Conservation (phyloP, 2,113 vertebrate species). For the Jaculus jaculus region DNA sequence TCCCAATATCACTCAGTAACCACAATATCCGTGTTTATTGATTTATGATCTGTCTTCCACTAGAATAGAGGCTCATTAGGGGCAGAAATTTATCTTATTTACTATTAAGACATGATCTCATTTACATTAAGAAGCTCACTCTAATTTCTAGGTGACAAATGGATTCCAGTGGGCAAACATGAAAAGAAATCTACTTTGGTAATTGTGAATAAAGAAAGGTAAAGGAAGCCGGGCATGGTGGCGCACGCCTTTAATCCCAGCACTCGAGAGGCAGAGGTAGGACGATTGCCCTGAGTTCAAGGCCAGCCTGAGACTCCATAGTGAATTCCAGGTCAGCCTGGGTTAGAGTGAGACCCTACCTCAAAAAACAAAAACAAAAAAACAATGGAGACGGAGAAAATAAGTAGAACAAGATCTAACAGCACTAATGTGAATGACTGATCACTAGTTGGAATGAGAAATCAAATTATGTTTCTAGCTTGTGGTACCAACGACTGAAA, state of each 20-base stretch:
- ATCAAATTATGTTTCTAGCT: constrained; percentile 13
- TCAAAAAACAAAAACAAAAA: neutral
- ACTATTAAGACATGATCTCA: constrained; percentile 11
- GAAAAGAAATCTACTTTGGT: neutral
- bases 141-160: constrained; percentile 8
- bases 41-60: neutral
- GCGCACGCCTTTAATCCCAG: too few relatives aligned
- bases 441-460: neutral
- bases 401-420: neutral
- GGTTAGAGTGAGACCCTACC: too few relatives aligned
- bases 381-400: neutral
- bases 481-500: neutral
- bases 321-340: too few relatives aligned
- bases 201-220: neutral
- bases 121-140: constrained; percentile 33
- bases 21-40: constrained; percentile 12
- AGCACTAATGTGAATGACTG: neutral
- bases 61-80: neutral
- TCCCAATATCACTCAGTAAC: neutral
- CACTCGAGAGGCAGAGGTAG: too few relatives aligned
- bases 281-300: too few relatives aligned
- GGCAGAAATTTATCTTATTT: constrained; percentile 11
- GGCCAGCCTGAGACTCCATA: too few relatives aligned
- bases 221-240: neutral
- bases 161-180: neutral